Evolutionary conservation across 1,140 invertebrate genomes (phyloP).

Genomic region (Cepaea nemoralis): DNA sequence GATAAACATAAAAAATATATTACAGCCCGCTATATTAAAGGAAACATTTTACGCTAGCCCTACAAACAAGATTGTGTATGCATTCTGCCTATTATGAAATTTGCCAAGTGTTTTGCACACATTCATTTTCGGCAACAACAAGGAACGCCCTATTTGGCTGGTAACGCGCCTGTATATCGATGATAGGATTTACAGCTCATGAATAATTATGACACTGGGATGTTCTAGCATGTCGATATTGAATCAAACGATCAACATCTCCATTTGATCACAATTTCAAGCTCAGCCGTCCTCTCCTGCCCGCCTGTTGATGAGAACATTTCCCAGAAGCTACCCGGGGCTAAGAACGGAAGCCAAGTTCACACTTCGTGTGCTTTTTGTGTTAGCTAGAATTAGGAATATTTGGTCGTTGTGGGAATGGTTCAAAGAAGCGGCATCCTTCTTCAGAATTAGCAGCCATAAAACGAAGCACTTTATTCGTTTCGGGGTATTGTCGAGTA

Average conservation of each 20-base stretch:
- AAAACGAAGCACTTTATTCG: too few species aligned
- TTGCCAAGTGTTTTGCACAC: too few species aligned
- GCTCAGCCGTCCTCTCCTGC: background rate
- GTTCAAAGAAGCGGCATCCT: too few species aligned
- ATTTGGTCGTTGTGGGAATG: background rate
- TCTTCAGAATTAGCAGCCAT: too few species aligned
- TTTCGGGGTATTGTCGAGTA: too few species aligned
- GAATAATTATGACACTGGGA: conserved; percentile 13
- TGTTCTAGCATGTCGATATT: conserved; percentile 9
- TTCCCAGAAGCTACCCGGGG: background rate
- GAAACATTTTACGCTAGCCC: too few species aligned
- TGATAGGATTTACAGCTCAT: conserved; percentile 10
- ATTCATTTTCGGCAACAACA: too few species aligned
- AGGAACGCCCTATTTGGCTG: too few species aligned
- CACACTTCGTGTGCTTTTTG: background rate
- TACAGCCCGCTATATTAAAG: too few species aligned
- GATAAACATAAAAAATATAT: too few species aligned
- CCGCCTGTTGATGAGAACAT: background rate
- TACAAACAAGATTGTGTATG: too few species aligned
- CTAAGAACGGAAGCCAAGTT: background rate
- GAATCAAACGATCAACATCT: conserved; percentile 14
- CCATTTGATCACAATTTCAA: conserved; percentile 25
- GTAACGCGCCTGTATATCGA: background rate
- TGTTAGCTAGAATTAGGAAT: background rate
- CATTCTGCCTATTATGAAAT: too few species aligned